Evolutionary conservation across 2,797 vertebrate genomes (phyloP), one percentile per base, ranked within the genome.

Genomic region (Linurgus olivaceus): DNA sequence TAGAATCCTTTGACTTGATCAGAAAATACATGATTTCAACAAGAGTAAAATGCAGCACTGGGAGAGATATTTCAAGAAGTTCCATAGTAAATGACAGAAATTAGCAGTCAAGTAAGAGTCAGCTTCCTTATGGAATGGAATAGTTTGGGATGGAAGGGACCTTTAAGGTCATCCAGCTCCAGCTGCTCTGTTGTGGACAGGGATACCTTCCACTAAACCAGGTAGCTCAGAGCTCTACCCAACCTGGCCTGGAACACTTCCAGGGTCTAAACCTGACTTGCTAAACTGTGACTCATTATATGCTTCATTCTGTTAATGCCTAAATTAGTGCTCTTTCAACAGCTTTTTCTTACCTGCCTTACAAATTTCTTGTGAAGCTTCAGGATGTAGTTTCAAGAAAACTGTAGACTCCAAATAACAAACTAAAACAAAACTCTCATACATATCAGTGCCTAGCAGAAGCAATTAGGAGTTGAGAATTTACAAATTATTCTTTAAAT

Each of bases 21-120:
- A 96, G 81, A 44, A 96, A 96, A 89, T 72, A 72, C 21, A 44
- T 86, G 85, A 81, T 94, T 94, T 97, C 65, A 93, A 77, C 24
- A 91, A 65, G 63, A 93, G 79, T 45, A 63, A 92, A 95, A 93
- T 88, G 51, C 79, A 88, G 68, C 74, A 45, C 38, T 59, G 45
- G 48, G 47, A 47, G 23, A 55, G 21, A 38, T 44, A 6, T 71
- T 75, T 38, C 57, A 87, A 59, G 50, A 48, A 70, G 18, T 52
- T 61, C 28, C 45, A 0, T 51, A 26, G 14, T 48, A 45, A 62
- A 66, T 89, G 35, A n/a, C 19, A 45, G 48, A 9, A 17, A 55
- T 23, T 35, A 65, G 31, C 37, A 63, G 19, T 55, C 23, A 51
- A 11, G 33, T 73, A 21, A 51, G 31, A n/a, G 28, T n/a, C 80